phyloP scores from a whole-genome alignment of 2,888 invertebrate genomes.

The Agrotis exclamationis region DNA sequence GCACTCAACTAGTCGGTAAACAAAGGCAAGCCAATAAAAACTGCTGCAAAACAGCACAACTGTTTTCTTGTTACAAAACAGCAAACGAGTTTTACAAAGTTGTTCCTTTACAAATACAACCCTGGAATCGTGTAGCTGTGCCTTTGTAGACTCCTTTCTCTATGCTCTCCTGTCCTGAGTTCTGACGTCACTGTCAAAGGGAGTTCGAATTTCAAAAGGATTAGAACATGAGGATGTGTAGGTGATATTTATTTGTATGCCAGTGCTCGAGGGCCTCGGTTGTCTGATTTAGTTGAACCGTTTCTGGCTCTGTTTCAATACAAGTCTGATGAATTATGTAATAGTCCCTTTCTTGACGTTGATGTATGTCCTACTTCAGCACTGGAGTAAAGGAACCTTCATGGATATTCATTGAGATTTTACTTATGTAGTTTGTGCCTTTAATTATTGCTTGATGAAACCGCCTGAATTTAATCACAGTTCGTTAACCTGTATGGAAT shows the following conservation, averaged over 20 bases:
- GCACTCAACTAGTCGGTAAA: conserved; percentile 58
- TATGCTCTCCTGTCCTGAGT: conserved; percentile 28
- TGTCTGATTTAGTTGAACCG: conserved; percentile 19
- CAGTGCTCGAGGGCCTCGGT: conserved; percentile 10
- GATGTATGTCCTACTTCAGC: conserved; percentile 10
- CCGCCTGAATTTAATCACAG: neutral
- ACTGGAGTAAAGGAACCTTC: conserved; percentile 2
- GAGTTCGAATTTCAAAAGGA: conserved; percentile 50
- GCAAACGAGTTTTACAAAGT: conserved; percentile 64
- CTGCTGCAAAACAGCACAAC: conserved; percentile 59
- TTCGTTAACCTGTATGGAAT: neutral
- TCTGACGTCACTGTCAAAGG: conserved; percentile 31
- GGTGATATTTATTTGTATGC: conserved; percentile 30
- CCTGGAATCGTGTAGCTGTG: conserved; percentile 44
- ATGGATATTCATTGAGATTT: conserved; percentile 19
- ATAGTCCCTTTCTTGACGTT: conserved; percentile 12
- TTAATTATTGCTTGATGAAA: neutral
- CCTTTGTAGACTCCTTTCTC: conserved; percentile 38
- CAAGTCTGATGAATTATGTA: conserved; percentile 27
- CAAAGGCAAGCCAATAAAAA: conserved; percentile 63
- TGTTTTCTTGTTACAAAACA: conserved; percentile 65
- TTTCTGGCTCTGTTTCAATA: conserved; percentile 11
- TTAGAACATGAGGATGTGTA: conserved; percentile 30
- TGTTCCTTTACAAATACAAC: conserved; percentile 58
- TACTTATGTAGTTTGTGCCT: too few relatives aligned